These are phyloP conservation scores for Phyllotis vaccarum DNA, from an alignment of 2,797 vertebrate genomes.

Conservation along the genomic window DNA sequence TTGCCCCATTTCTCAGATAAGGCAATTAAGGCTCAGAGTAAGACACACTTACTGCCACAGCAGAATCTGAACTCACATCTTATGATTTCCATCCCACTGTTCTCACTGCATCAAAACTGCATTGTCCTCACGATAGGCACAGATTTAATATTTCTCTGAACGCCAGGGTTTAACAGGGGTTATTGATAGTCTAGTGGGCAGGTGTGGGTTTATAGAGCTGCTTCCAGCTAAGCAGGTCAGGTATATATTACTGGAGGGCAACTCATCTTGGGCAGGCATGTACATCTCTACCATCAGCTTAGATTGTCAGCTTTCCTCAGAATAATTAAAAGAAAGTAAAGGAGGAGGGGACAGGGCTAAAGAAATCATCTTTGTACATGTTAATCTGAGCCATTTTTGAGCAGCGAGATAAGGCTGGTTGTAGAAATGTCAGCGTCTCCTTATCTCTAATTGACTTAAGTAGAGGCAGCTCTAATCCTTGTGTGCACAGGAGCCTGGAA, in stretches of 20 bases:
- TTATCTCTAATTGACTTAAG: conserved; percentile 92
- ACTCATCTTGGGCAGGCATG: background rate
- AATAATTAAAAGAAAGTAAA: conserved; percentile 82
- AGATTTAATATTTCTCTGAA: background rate
- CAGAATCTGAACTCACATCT: background rate
- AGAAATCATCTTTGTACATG: conserved; percentile 89
- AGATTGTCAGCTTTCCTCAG: conserved; percentile 75
- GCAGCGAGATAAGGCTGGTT: conserved; percentile 87
- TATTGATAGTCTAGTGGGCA: background rate
- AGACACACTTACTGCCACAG: background rate
- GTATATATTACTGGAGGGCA: background rate
- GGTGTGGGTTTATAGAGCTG: accelerated
- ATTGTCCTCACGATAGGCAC: background rate
- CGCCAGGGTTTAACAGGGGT: accelerated
- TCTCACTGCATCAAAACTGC: background rate
- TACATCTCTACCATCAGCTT: conserved; percentile 59
- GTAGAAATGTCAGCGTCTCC: conserved; percentile 90
- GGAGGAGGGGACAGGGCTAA: conserved; percentile 76
- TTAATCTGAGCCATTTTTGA: conserved; percentile 89
- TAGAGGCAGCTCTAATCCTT: conserved; percentile 88
- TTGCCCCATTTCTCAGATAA: background rate
- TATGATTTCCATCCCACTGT: background rate
- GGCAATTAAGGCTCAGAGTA: background rate
- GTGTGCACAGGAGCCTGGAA: conserved; percentile 88
- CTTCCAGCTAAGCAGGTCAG: accelerated